A percentile compares a stretch with the other conserved stretches of the same genome.
phyloP scores from a whole-genome alignment of 2,797 vertebrate species.

The Rhincodon typus region DNA sequence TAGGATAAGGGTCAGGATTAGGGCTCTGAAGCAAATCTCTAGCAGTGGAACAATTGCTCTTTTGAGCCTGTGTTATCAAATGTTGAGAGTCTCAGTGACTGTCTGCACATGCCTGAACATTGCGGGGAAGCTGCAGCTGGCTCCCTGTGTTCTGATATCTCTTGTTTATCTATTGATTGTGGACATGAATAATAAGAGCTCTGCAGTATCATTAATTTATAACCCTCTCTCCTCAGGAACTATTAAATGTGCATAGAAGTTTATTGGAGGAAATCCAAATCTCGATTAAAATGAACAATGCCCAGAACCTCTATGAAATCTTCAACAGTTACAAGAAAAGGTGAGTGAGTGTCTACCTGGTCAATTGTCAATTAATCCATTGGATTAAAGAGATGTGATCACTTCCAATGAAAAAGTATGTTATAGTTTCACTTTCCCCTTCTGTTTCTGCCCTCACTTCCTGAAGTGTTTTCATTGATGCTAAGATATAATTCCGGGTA shows the following conservation, averaged over 20 bases:
- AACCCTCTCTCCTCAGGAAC: slow-evolving; percentile 57
- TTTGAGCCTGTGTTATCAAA: background rate
- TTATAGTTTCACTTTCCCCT: background rate
- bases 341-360: slow-evolving; percentile 48
- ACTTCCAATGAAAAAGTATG: background rate
- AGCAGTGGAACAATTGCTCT: too few species aligned
- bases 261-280: slow-evolving; percentile 66
- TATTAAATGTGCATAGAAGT: slow-evolving; percentile 62
- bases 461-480: background rate
- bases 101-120: background rate
- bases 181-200: background rate
- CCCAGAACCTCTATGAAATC: slow-evolving; percentile 67
- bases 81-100: background rate
- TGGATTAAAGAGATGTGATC: background rate
- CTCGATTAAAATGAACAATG: slow-evolving; percentile 53
- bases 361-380: background rate
- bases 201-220: background rate
- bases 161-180: background rate
- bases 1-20: too few species aligned
- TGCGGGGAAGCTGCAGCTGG: background rate
- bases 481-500: background rate
- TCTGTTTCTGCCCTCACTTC: background rate
- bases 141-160: background rate
- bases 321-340: slow-evolving; percentile 82
- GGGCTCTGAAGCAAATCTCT: too few species aligned